phyloP scores from a whole-genome alignment of 1,140 invertebrate genomes.

The Brachionus calyciflorus region DNA sequence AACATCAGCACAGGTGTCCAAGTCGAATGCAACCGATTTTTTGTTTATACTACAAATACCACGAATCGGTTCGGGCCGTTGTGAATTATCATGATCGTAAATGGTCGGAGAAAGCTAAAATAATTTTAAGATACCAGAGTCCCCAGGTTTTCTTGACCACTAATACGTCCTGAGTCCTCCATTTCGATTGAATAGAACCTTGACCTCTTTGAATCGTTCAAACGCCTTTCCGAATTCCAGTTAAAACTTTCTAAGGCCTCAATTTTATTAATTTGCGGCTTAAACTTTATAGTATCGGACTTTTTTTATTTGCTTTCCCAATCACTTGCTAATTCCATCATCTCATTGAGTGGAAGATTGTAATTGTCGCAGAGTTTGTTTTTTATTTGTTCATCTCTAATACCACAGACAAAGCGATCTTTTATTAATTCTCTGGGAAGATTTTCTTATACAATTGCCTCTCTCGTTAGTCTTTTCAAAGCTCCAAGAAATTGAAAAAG shows the following conservation, averaged over 20 bases:
- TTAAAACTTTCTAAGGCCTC: too few relatives aligned
- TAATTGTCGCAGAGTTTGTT: not conserved
- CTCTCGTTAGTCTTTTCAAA: not conserved
- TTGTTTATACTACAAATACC: too few relatives aligned
- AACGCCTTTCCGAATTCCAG: too few relatives aligned
- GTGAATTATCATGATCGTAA: too few relatives aligned
- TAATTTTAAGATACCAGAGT: too few relatives aligned
- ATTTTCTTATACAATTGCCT: not conserved
- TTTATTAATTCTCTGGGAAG: not conserved
- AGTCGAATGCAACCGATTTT: too few relatives aligned
- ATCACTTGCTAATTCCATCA: slow-evolving; percentile 6
- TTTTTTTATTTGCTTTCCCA: not conserved
- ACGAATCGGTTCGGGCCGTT: too few relatives aligned
- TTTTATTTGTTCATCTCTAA: not conserved
- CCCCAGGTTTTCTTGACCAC: too few relatives aligned
- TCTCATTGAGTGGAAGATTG: not conserved
- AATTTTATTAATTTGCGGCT: not conserved
- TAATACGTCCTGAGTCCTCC: not conserved
- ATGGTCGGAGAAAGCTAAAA: too few relatives aligned
- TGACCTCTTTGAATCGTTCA: too few relatives aligned
- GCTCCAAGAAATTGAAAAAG: not conserved
- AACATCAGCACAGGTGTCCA: too few relatives aligned
- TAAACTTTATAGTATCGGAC: not conserved
- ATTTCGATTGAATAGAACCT: not conserved
- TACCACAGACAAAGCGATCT: not conserved